Evolutionary conservation across 2,113 vertebrate genomes (phyloP).

Genomic region (Excalfactoria chinensis): DNA sequence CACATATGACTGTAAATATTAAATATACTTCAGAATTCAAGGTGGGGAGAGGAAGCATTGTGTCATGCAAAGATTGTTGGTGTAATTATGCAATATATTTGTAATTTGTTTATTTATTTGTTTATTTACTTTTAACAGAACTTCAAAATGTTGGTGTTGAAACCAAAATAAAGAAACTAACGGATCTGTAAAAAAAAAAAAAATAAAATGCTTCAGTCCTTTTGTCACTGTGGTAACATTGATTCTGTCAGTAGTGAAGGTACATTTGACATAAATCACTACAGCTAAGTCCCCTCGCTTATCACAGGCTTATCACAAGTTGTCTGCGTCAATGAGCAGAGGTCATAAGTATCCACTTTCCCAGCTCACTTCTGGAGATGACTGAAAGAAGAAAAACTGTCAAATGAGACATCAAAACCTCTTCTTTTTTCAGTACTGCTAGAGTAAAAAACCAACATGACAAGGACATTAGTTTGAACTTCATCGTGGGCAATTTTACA

Average conservation of each 20-base stretch:
- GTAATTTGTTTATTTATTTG: neutral
- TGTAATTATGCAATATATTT: neutral
- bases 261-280: neutral
- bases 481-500: neutral
- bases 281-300: neutral
- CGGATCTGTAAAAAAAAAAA: neutral
- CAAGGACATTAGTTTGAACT: neutral
- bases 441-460: neutral
- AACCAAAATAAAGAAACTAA: neutral
- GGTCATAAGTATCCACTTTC: neutral
- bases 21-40: neutral
- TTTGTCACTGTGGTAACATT: neutral
- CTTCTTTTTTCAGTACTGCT: neutral
- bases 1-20: neutral
- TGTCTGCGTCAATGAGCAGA: neutral
- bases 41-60: no score
- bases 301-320: neutral
- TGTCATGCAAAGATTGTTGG: neutral
- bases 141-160: neutral
- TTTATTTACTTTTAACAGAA: neutral
- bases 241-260: neutral
- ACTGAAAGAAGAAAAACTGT: neutral
- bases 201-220: neutral
- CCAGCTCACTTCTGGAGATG: neutral
- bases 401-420: neutral